Percentiles rank a stretch among this genome's conserved stretches.
Evolutionary conservation across 2,797 vertebrate genomes (phyloP).

Genomic region (Tarsius wallacei): DNA sequence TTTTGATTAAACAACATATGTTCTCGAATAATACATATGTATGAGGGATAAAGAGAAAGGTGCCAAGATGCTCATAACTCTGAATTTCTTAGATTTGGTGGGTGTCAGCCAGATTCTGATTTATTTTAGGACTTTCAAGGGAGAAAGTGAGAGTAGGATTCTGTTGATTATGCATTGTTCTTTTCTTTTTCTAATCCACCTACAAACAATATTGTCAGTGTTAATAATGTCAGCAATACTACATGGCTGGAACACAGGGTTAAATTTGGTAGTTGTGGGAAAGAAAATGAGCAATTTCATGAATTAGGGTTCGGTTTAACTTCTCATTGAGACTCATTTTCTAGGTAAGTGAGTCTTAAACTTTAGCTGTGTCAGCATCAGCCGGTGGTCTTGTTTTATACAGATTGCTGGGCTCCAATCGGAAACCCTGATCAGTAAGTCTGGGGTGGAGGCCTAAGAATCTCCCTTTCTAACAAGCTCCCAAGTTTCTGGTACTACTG

Average conservation of each 20-base stretch:
- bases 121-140: slow-evolving; percentile 33
- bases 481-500: background rate
- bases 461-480: background rate
- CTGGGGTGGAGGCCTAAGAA: background rate
- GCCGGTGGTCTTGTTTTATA: background rate
- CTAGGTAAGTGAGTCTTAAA: background rate
- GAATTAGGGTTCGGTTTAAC: background rate
- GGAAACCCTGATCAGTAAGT: background rate
- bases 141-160: slow-evolving; percentile 17
- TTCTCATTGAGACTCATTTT: slow-evolving; percentile 6
- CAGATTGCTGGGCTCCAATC: background rate
- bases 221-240: slow-evolving; percentile 11
- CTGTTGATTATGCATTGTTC: background rate
- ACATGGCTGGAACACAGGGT: background rate
- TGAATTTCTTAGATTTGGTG: slow-evolving; percentile 67
- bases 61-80: slow-evolving; percentile 66
- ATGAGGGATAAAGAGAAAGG: slow-evolving; percentile 63
- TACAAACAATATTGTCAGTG: slow-evolving; percentile 28
- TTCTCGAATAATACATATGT: slow-evolving; percentile 73
- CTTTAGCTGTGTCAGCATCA: background rate
- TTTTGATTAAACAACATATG: slow-evolving; percentile 79
- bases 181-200: slow-evolving; percentile 25
- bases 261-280: background rate
- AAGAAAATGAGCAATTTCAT: background rate
- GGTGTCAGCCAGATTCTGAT: slow-evolving; percentile 55